Base-by-base conservation (phyloP, 2,113 vertebrate species). In the Vanacampus margaritifer region DNA sequence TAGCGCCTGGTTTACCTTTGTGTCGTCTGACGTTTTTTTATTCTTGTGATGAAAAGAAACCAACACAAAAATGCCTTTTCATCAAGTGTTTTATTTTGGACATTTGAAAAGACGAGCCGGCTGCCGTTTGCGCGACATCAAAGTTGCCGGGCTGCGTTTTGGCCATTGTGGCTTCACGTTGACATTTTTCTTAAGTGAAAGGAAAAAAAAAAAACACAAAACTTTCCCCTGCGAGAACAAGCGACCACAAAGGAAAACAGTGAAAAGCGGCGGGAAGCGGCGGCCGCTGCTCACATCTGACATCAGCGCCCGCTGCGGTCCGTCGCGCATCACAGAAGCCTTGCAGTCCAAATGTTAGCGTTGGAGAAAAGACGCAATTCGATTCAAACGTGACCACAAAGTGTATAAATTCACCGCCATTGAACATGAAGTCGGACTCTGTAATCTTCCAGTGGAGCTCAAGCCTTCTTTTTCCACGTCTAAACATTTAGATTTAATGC, bases 401-500 rank as follows among this genome's bases (percentile, higher is more conserved):
- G 54, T 65, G 59, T 58, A 63, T 69, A 70, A 74, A 74, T 68
- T 69, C 59, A 64, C 74, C 77, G 36, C 13, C 36, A 6, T 60
- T 58, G 76, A 82, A 23, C 35, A 23, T 65, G 69, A 75, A 84
- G 68, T 63, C 51, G 63, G 68, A 62, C 66, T 57, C 54, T 9
- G 35, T 57, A 46, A 35, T 39, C 62, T 81, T 78, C 61, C 65
- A 82, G 39, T 32, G 41, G 16, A 17, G 43, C 43, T 17, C 43
- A 10, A 67, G 72, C 62, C 26, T 71, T 72, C 65, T 76, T 70
- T 80, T 76, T 61, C 62, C 68, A 62, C 62, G 41, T 37, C 16
- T 81, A 87, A 89, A 88, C 77, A 85, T 86, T 88, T 85, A 87
- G 51, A 73, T 78, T 83, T 71, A 36, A 76, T 70, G 19, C 79